These are phyloP conservation scores for Prunella strophiata DNA, from an alignment of 2,797 vertebrate genomes.

Conservation along the genomic window DNA sequence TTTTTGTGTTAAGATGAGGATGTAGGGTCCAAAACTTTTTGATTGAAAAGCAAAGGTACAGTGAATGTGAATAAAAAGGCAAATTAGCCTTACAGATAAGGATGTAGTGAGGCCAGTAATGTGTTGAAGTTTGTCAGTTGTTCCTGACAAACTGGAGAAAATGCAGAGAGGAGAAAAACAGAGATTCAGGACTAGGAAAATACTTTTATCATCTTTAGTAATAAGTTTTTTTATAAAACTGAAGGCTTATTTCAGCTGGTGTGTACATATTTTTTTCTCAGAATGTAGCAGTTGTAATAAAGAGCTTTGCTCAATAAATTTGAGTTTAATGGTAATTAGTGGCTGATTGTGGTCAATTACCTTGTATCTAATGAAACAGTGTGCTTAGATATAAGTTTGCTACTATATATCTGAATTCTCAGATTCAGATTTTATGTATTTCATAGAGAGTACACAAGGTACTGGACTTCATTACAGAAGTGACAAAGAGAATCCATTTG, in stretches of 20 bases:
- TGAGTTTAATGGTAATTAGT: neutral
- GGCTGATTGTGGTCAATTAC: neutral
- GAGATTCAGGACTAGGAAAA: neutral
- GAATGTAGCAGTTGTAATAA: neutral
- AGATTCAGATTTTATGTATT: neutral
- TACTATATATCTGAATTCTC: neutral
- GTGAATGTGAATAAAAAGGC: neutral
- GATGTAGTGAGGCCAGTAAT: neutral
- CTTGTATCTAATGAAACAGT: neutral
- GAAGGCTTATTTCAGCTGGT: neutral
- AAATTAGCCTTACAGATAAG: neutral
- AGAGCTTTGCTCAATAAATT: neutral
- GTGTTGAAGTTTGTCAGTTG: neutral
- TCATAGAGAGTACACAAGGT: neutral
- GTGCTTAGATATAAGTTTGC: neutral
- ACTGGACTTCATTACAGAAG: neutral
- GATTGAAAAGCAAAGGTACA: neutral
- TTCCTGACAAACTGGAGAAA: neutral
- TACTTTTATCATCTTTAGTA: neutral
- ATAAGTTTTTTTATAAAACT: neutral
- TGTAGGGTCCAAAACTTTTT: neutral
- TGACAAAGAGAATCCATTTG: neutral
- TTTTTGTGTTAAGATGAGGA: neutral
- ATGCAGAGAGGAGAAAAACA: neutral
- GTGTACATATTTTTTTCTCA: accelerated